Percentiles rank a stretch among this genome's conserved stretches.
Conservation (phyloP, 2,888 invertebrate genomes). For the Uloborus plumipes region DNA sequence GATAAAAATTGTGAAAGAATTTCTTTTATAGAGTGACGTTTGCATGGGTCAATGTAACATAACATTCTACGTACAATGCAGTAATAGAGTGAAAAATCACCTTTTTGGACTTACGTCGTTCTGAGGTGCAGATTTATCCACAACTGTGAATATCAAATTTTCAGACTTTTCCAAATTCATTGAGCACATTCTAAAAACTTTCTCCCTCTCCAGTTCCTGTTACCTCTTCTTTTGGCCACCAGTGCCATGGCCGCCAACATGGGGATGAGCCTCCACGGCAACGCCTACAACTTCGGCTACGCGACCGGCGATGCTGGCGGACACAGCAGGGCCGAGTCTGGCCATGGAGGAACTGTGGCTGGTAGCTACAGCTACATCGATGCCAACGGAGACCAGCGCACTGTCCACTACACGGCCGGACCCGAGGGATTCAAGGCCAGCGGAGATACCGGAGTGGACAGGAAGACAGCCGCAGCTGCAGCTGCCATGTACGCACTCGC, state of each 20-base stretch:
- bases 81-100: too few relatives aligned
- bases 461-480: conserved; percentile 62
- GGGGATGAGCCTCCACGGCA: conserved; percentile 34
- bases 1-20: too few relatives aligned
- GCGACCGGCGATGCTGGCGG: conserved; percentile 48
- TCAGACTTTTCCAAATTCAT: neutral
- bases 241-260: conserved; percentile 46
- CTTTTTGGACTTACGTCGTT: too few relatives aligned
- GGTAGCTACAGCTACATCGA: conserved; percentile 64
- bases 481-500: conserved; percentile 61
- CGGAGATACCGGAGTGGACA: conserved; percentile 65
- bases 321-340: conserved; percentile 41
- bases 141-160: neutral
- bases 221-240: conserved; percentile 33
- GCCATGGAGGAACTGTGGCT: conserved; percentile 20
- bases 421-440: conserved; percentile 59
- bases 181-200: neutral
- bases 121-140: too few relatives aligned
- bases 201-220: conserved; percentile 17
- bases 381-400: conserved; percentile 57
- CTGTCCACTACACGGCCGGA: conserved; percentile 59
- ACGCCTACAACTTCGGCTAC: conserved; percentile 55
- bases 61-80: too few relatives aligned
- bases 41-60: too few relatives aligned
- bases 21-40: too few relatives aligned